Percentiles rank a stretch among this genome's conserved stretches.
Evolutionary conservation across 2,113 vertebrate genomes (phyloP).

Genomic region (Ailurus styani): DNA sequence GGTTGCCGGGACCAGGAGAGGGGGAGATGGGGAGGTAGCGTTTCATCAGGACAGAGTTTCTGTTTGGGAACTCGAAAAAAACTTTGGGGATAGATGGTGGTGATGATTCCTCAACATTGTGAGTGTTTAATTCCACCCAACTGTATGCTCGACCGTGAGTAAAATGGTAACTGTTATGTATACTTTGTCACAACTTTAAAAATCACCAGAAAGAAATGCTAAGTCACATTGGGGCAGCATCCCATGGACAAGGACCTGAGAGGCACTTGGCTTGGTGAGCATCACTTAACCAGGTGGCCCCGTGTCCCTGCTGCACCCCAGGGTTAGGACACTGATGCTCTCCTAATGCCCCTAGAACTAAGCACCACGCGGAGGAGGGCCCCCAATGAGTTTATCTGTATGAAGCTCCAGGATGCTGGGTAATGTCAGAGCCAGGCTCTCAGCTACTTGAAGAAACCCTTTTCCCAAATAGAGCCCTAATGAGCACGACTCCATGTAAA

Average conservation of each 20-base stretch:
- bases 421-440: background rate
- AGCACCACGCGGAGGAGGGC: rapidly evolving
- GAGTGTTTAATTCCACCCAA: background rate
- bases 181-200: background rate
- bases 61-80: background rate
- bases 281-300: rapidly evolving
- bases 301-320: background rate
- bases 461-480: background rate
- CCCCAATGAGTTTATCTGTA: background rate
- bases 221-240: too few species aligned
- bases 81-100: background rate
- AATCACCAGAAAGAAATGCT: background rate
- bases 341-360: background rate
- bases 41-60: background rate
- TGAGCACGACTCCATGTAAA: background rate
- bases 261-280: rapidly evolving
- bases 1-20: background rate
- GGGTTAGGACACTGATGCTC: background rate
- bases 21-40: too few species aligned
- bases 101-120: background rate
- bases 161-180: background rate
- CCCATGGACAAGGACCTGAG: background rate
- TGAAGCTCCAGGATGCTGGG: background rate
- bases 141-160: background rate
- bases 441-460: background rate